phyloP scores from a whole-genome alignment of 2,113 vertebrate species.

The Phylloscopus trochilus region DNA sequence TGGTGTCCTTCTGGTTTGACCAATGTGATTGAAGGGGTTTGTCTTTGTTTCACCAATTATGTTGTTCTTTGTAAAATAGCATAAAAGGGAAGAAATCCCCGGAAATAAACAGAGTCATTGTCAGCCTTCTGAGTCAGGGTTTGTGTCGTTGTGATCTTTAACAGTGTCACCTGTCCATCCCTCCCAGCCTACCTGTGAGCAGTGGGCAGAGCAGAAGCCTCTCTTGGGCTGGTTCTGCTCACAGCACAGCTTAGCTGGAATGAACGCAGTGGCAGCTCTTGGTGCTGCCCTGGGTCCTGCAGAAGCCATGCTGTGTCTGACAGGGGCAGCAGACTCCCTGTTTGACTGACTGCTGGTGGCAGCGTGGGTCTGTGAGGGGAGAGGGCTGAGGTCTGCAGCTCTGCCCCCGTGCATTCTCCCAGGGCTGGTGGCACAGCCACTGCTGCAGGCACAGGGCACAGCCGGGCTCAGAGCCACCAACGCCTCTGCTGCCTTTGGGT shows the following conservation, averaged over 20 bases:
- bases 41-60: too few relatives aligned
- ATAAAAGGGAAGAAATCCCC: too few relatives aligned
- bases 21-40: too few relatives aligned
- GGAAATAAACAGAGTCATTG: too few relatives aligned
- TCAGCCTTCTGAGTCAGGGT: too few relatives aligned
- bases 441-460: not conserved
- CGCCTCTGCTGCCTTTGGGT: not conserved
- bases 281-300: not conserved
- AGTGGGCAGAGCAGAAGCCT: not conserved
- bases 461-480: not conserved
- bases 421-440: not conserved
- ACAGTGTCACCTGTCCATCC: not conserved
- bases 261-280: not conserved
- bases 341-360: not conserved
- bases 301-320: rapidly evolving
- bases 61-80: too few relatives aligned
- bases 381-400: not conserved
- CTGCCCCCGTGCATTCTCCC: not conserved
- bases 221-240: not conserved
- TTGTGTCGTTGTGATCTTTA: too few relatives aligned
- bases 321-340: not conserved
- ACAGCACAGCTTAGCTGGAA: not conserved
- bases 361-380: not conserved
- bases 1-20: too few relatives aligned
- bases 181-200: not conserved